These are phyloP conservation scores for Anagrus nilaparvatae DNA, from an alignment of 1,140 invertebrate genomes.

Conservation along the genomic window DNA sequence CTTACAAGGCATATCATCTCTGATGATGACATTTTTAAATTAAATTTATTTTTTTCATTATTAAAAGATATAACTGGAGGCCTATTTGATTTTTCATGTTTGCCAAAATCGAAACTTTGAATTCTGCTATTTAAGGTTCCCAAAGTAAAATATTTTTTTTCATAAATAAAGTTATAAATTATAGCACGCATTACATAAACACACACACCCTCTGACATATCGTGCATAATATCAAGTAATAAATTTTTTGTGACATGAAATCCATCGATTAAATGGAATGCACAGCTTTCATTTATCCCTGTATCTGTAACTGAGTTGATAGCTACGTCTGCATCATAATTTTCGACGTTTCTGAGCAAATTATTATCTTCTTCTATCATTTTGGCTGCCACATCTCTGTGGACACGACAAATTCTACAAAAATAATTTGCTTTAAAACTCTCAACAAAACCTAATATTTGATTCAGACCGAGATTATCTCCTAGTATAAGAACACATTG, in stretches of 20 bases:
- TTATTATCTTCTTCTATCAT: conserved; percentile 6
- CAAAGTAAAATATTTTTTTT: conserved; percentile 6
- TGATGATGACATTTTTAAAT: conserved; percentile 19
- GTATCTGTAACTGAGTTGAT: conserved; percentile 2
- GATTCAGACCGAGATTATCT: conserved; percentile 17
- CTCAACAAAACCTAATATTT: conserved; percentile 15
- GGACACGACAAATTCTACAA: conserved; percentile 17
- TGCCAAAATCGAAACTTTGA: not conserved
- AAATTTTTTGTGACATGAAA: conserved; percentile 34
- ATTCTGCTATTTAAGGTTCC: conserved; percentile 1
- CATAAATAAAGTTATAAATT: conserved; percentile 5
- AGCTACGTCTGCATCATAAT: conserved; percentile 12
- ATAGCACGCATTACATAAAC: not conserved
- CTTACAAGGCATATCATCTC: conserved; percentile 23
- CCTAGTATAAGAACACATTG: conserved; percentile 11
- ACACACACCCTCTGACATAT: conserved; percentile 1
- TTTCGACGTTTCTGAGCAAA: conserved; percentile 13
- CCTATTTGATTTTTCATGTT: conserved; percentile 2
- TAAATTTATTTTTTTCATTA: conserved; percentile 7
- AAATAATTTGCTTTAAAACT: conserved; percentile 14
- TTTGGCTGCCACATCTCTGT: conserved; percentile 8
- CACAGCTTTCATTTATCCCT: conserved; percentile 30
- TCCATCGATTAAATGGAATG: conserved; percentile 27
- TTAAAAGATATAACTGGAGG: conserved; percentile 4
- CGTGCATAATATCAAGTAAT: conserved; percentile 15